Base-by-base conservation (phyloP, 92 coral and sea anemone species). In the Anthopleura xanthogrammica region DNA sequence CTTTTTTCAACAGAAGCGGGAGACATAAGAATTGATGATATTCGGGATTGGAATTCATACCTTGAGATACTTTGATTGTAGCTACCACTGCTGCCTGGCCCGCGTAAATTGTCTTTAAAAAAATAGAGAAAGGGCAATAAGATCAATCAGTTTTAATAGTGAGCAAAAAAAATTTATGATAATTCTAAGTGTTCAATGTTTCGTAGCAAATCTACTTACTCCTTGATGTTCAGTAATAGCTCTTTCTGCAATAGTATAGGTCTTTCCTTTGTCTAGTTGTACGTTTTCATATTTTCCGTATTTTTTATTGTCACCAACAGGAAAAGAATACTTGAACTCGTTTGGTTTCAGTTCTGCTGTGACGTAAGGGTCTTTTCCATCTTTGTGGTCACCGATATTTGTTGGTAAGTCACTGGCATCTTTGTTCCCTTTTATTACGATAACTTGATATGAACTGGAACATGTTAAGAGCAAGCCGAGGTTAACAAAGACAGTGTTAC, bases 401-500 rank as follows among this genome's bases (percentile, higher is more conserved):
- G 13, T 75, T 50, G 76, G 76, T 64, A 80, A 17, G 16, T 80
- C 77, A 10, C 13, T 42, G 41, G 46, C n/a, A 16, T 46, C 19
- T 41, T 65, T 12, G 24, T 80, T 41, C 16, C 55, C 52, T 16
- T 41, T 64, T 41, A 66, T 43, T 4, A 80, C 76, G 42, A 80
- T 80, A 2, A 80, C 83, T 66, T 80, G 83, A 75, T 80, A 80
- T 56, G 60, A 80, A 42, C 83, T 80, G 83, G 11, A 42, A 80
- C 2, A 64, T 12, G 10, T 57, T 19, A 46, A 46, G 50, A 46
- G n/a, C n/a, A n/a, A n/a, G n/a, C n/a, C n/a, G n/a, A n/a, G n/a
- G n/a, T n/a, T n/a, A n/a, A n/a, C n/a, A n/a, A n/a, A n/a, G n/a
- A n/a, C n/a, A n/a, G n/a, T n/a, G n/a, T n/a, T n/a, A n/a, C n/a